phyloP scores from a whole-genome alignment of 2,888 invertebrate species.

The Blastobasis adustella region DNA sequence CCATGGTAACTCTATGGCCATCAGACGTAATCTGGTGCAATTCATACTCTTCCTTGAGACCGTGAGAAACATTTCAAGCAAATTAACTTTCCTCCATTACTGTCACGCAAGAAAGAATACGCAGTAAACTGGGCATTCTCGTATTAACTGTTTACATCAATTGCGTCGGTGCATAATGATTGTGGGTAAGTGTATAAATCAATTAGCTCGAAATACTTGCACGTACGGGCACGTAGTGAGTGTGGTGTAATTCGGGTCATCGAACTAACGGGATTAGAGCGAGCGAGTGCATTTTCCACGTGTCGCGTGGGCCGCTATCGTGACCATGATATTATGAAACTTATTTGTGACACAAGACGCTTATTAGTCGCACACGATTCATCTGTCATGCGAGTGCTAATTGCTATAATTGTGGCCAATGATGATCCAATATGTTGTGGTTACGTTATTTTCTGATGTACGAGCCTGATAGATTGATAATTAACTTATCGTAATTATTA shows the following conservation, averaged over 20 bases:
- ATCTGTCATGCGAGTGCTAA: conserved; percentile 14
- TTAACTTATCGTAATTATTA: no score
- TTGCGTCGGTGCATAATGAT: conserved; percentile 39
- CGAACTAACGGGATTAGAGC: conserved; percentile 56
- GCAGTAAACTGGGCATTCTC: conserved; percentile 27
- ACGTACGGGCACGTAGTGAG: conserved; percentile 35
- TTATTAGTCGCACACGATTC: conserved; percentile 18
- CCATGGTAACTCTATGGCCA: conserved; percentile 10
- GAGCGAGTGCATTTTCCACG: conserved; percentile 37
- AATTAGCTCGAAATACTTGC: conserved; percentile 46
- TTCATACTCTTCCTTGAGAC: conserved; percentile 33
- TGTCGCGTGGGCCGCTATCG: conserved; percentile 23
- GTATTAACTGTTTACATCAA: conserved; percentile 33
- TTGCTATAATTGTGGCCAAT: no score
- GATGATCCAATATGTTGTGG: no score
- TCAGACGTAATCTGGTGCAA: conserved; percentile 27
- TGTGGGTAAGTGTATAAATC: conserved; percentile 23
- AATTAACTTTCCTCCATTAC: conserved; percentile 59
- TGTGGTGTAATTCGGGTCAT: conserved; percentile 48
- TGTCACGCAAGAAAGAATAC: conserved; percentile 55
- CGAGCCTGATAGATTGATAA: no score
- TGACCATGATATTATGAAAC: conserved; percentile 27
- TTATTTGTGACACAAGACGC: conserved; percentile 14
- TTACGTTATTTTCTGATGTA: no score
- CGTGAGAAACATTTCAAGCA: conserved; percentile 61